Evolutionary conservation across 2,888 invertebrate genomes (phyloP), one percentile per base, ranked within the genome.

Genomic region (Keiferia lycopersicella): DNA sequence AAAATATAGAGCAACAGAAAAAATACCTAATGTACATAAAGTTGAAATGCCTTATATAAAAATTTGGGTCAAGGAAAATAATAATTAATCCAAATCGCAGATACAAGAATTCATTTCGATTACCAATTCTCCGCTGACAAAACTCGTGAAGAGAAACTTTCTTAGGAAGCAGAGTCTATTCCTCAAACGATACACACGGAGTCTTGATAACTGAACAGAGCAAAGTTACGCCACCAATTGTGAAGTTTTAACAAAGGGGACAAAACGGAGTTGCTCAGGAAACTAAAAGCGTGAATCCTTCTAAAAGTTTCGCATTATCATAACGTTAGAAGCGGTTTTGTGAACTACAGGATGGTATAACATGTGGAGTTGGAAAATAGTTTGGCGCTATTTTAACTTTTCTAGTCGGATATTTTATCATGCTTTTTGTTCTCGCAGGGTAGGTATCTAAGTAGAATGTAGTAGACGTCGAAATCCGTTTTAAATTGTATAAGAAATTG

Each of bases 261-360:
- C 62, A 62, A 62, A 62, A 62, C 62, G 62, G 62, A 53, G 61
- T 50, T 50, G 62, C 39, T 20, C 62, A 26, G 62, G 64, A 68
- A 78, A 78, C 80, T 80, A 72, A 77, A 80, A 75, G 77, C 78
- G 74, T 68, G 78, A 76, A 78, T 78, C 75, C 79, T 76, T 74
- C 76, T 74, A 71, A 77, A 80, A 80, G 79, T 82, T 82, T 64
- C 69, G 72, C 72, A 80, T 83, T 82, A 82, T 77, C 77, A 80
- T 82, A 83, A 80, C 77, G 81, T 76, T 70, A 71, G 75, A 68
- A 63, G 64, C 53, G 61, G 63, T 53, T 56, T 67, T 67, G 67
- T 65, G 67, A 71, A 69, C 65, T 77, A 77, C 70, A 71, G 74
- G 69, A 51, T 68, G 64, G 68, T 34, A 38, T 53, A 22, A 53